phyloP scores from a whole-genome alignment of 2,797 vertebrate species.

The Enteromius thamalakanensis region DNA sequence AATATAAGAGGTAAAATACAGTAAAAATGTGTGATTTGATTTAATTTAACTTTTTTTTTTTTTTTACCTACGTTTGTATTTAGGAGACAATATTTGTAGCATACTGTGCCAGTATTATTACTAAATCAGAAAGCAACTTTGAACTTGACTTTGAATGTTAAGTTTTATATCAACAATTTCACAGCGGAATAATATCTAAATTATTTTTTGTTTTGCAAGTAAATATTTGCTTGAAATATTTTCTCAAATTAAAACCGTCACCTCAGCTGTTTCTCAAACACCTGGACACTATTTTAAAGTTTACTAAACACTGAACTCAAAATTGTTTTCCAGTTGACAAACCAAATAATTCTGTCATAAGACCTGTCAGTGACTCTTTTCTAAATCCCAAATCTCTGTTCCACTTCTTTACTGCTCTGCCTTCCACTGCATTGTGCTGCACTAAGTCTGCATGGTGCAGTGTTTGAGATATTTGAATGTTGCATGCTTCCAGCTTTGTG shows the following conservation, averaged over 20 bases:
- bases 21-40: neutral
- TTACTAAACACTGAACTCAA: neutral
- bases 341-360: constrained; percentile 2
- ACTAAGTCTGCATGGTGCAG: constrained; percentile 16
- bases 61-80: neutral
- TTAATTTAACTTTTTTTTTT: neutral
- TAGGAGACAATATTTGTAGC: neutral
- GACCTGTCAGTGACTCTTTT: constrained; percentile 10
- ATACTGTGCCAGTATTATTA: neutral
- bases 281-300: neutral
- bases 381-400: neutral
- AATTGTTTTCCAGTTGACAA: constrained; percentile 5
- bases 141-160: neutral
- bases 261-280: neutral
- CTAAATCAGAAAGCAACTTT: neutral
- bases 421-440: constrained; percentile 46
- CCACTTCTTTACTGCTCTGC: constrained; percentile 2
- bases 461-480: constrained; percentile 42
- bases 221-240: constrained; percentile 9
- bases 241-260: neutral
- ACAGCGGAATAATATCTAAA: neutral
- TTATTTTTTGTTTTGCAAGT: neutral
- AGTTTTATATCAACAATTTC: neutral
- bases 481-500: constrained; percentile 38
- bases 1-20: neutral